phyloP scores from a whole-genome alignment of 2,113 vertebrate species.

The Austrofundulus limnaeus region DNA sequence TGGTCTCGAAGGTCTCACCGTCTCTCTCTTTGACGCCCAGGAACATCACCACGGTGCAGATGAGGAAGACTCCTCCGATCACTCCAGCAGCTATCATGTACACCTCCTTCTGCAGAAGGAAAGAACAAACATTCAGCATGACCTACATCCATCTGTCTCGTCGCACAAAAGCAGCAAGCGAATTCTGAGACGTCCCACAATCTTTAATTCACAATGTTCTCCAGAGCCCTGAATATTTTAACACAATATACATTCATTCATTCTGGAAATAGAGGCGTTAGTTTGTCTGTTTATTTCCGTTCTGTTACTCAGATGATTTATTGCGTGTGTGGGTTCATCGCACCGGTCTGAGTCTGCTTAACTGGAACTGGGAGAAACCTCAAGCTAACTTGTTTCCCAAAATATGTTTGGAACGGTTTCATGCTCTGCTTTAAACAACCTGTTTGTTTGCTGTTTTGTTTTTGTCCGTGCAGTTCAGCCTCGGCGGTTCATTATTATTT shows the following conservation, averaged over 20 bases:
- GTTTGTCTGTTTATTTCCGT: not conserved
- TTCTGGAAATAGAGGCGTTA: conserved; percentile 2
- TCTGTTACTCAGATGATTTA: conserved; percentile 5
- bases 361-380: conserved; percentile 56
- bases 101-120: conserved; percentile 80
- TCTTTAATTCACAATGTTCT: conserved; percentile 62
- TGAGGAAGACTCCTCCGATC: conserved; percentile 85
- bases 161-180: conserved; percentile 10
- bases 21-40: conserved; percentile 91
- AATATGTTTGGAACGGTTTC: conserved; percentile 56
- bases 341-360: not conserved
- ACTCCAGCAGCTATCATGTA: conserved; percentile 91
- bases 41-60: conserved; percentile 86
- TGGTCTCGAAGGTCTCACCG: conserved; percentile 75
- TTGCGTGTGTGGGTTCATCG: not conserved
- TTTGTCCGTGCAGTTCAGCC: conserved; percentile 55
- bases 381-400: conserved; percentile 50
- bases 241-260: conserved; percentile 5
- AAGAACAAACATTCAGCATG: conserved; percentile 8
- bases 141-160: conserved; percentile 21
- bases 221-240: conserved; percentile 37
- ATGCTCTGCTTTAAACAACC: conserved; percentile 70
- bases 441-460: conserved; percentile 72
- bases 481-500: conserved; percentile 71
- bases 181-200: conserved; percentile 52